Base-by-base conservation (phyloP, 64 coral and sea anemone species). In the Stichodactyla helianthus region DNA sequence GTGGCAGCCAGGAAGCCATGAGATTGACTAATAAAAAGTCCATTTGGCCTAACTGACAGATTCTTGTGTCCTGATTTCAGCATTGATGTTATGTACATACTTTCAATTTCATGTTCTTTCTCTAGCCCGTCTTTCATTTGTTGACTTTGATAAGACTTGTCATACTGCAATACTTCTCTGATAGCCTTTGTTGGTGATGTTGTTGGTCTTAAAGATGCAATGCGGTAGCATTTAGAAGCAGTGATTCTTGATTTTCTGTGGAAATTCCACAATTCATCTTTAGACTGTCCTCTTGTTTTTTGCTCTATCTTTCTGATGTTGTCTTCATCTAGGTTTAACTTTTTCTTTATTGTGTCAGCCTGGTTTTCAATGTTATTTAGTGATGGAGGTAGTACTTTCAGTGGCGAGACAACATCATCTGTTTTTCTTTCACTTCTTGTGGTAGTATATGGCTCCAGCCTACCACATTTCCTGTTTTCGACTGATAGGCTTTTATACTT, bases 171-270 rank as follows among this genome's bases (percentile, higher is more conserved):
- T 50, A 91, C 23, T 53, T 95, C 93, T 71, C 8, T 27, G n/a
- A 95, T 3, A 51, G 89, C 89, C 52, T 95, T 95, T 12, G 89
- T 83, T 19, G 93, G 93, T 51, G 93, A 95, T 0, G 87, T 92
- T 6, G 89, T 82, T 27, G 50, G 16, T 70, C 79, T 86, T 50
- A 92, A 50, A 57, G 76, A 71, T 0, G 93, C 89, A 77, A 91
- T 60, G 5, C 78, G 51, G 31, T 95, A 71, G 67, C 90, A 95
- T 12, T 95, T 88, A 52, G 87, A 91, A 55, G 86, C 76, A 28
- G 93, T 95, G 16, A 95, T 91, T 86, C 93, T 82, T 23, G 20
- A 82, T 82, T 86, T 82, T 52, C 93, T 53, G 17, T 86, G 82
- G 28, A 79, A 51, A 13, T 91, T 59, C 93, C 93, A 95, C 9